These are phyloP conservation scores for Anoplophora glabripennis DNA, from an alignment of 1,140 invertebrate genomes.

Conservation along the genomic window DNA sequence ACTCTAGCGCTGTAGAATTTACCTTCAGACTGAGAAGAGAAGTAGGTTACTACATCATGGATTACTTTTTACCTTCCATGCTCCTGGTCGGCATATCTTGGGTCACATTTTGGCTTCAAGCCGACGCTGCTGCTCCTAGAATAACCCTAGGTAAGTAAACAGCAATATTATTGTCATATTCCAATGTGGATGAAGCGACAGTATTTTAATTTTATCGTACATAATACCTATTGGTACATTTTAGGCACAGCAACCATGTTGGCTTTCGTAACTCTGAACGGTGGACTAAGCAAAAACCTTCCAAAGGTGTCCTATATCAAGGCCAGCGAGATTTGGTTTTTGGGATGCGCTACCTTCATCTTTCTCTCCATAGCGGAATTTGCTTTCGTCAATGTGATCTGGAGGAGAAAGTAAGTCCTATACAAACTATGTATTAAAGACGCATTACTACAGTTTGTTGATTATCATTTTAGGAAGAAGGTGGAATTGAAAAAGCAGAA, in stretches of 20 bases:
- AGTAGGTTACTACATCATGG: conserved; percentile 86
- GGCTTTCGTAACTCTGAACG: conserved; percentile 81
- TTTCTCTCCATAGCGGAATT: conserved; percentile 85
- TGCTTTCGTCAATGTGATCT: conserved; percentile 87
- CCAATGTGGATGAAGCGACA: conserved; percentile 1
- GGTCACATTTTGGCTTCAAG: conserved; percentile 88
- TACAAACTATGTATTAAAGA: not conserved
- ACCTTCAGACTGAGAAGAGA: conserved; percentile 75
- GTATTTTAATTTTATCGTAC: not conserved
- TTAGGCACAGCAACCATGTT: conserved; percentile 79
- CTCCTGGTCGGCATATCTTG: conserved; percentile 84
- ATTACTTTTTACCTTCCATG: conserved; percentile 86
- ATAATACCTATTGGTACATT: not conserved
- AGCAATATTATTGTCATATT: not conserved
- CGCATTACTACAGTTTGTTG: not conserved
- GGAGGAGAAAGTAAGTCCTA: conserved; percentile 70
- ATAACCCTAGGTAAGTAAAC: conserved; percentile 66
- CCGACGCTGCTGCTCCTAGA: conserved; percentile 78
- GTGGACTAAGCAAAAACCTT: conserved; percentile 76
- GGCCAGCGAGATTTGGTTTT: conserved; percentile 85
- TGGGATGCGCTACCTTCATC: conserved; percentile 81
- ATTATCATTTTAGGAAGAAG: conserved; percentile 61
- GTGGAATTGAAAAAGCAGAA: conserved; percentile 79
- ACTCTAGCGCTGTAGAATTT: conserved; percentile 76
- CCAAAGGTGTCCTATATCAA: conserved; percentile 90